A percentile compares a stretch with the other conserved stretches of the same genome.
These are phyloP conservation scores for Pangasius sanitwongsei DNA, from an alignment of 2,797 vertebrate species.

Conservation along the genomic window DNA sequence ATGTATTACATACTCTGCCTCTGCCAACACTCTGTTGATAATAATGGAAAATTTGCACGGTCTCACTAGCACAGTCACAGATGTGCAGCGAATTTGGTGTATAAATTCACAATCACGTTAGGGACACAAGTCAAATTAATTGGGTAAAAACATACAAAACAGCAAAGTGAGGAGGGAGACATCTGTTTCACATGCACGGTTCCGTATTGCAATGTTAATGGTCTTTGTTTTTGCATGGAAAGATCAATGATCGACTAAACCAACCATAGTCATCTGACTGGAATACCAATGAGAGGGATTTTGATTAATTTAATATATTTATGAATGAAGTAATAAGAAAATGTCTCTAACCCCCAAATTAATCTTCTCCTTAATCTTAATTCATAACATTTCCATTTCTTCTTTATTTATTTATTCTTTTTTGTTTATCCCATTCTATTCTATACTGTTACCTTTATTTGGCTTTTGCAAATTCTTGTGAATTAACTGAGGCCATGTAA, in stretches of 20 bases:
- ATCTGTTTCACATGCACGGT: slow-evolving; percentile 3
- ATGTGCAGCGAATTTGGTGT: slow-evolving; percentile 10
- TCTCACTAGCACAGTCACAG: slow-evolving; percentile 16
- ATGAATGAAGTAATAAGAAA: background rate
- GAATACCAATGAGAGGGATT: background rate
- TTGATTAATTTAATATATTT: background rate
- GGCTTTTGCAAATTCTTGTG: background rate
- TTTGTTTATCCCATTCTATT: background rate
- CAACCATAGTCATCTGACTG: background rate
- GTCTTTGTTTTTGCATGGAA: background rate
- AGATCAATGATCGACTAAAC: background rate
- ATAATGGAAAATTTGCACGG: slow-evolving; percentile 5
- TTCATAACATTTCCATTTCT: background rate
- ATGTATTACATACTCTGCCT: background rate
- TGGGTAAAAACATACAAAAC: background rate
- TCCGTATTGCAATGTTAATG: background rate
- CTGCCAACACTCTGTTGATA: slow-evolving; percentile 22
- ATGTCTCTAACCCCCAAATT: background rate
- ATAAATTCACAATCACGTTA: background rate
- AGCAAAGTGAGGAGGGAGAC: background rate
- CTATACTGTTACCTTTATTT: background rate
- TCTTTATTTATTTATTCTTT: background rate
- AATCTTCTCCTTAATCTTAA: background rate
- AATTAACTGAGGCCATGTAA: background rate
- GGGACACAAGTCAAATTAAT: slow-evolving; percentile 9